Conservation (phyloP, 2,113 vertebrate species). For the Pogona vitticeps region DNA sequence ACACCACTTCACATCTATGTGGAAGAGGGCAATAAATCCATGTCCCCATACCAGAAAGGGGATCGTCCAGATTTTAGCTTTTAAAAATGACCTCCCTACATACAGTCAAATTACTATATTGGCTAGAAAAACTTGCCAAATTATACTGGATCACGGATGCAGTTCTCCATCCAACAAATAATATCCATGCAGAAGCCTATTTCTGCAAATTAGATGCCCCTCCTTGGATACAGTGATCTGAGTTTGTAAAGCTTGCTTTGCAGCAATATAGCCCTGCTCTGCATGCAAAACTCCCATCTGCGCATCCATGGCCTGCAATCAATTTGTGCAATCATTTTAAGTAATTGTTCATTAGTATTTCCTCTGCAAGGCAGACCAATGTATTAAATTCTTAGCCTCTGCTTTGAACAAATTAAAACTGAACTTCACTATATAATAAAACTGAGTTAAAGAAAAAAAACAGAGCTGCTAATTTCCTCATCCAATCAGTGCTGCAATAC, state of each 20-base stretch:
- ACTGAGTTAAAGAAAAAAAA: neutral
- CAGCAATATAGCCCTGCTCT: neutral
- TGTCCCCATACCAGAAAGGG: neutral
- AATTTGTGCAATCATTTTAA: neutral
- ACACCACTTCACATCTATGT: too few relatives aligned
- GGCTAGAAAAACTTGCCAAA: too few relatives aligned
- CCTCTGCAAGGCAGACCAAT: neutral
- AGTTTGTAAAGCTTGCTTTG: too few relatives aligned
- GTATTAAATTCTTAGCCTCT: neutral
- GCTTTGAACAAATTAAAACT: neutral
- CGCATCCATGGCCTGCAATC: neutral
- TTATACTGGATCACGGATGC: too few relatives aligned
- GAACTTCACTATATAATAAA: neutral
- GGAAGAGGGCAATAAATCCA: neutral
- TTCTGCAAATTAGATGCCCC: too few relatives aligned
- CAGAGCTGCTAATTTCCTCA: neutral
- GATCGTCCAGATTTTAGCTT: neutral
- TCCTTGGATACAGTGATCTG: neutral
- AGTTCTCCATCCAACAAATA: neutral
- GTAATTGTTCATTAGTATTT: neutral
- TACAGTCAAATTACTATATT: neutral
- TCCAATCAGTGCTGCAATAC: neutral
- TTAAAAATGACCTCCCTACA: neutral
- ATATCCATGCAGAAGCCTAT: neutral
- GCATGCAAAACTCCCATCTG: neutral